Evolutionary conservation across 2,113 vertebrate species (phyloP).

Genomic region (Pholis gunnellus): DNA sequence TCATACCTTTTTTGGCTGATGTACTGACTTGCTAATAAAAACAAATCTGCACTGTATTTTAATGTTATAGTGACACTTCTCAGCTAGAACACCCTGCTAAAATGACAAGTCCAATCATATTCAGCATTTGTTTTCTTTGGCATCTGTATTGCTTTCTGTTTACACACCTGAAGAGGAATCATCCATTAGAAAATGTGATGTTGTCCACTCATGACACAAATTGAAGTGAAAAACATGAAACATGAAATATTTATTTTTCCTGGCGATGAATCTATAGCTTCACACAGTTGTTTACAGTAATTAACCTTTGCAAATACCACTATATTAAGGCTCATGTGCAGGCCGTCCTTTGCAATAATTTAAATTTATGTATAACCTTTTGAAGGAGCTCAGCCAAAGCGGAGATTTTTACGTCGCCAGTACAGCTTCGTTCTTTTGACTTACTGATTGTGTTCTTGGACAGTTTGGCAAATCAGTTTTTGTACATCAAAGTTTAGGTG

Average conservation of each 20-base stretch:
- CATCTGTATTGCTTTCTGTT: not conserved
- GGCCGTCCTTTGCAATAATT: conserved; percentile 27
- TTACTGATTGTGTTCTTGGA: conserved; percentile 16
- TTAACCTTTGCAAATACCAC: conserved; percentile 43
- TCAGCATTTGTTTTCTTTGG: conserved; percentile 7
- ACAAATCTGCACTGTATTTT: not conserved
- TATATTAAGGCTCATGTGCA: conserved; percentile 51
- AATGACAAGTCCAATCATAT: conserved; percentile 3
- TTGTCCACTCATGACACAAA: conserved; percentile 5
- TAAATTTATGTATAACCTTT: conserved; percentile 47
- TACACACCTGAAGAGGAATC: not conserved
- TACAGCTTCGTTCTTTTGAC: not conserved
- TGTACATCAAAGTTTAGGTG: conserved; percentile 9
- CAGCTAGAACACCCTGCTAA: not conserved
- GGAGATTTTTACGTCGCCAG: not conserved
- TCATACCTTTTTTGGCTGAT: conserved; percentile 6
- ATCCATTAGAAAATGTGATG: not conserved
- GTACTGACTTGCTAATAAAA: conserved; percentile 3
- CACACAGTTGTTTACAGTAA: conserved; percentile 41
- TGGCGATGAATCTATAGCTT: conserved; percentile 40
- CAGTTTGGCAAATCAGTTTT: conserved; percentile 12
- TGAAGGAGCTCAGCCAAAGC: conserved; percentile 17
- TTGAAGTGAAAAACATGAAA: not conserved
- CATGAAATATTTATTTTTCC: not conserved
- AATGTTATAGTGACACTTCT: not conserved